Evolutionary conservation across 2,888 invertebrate genomes (phyloP).

Genomic region (Rhamnusium bicolor): DNA sequence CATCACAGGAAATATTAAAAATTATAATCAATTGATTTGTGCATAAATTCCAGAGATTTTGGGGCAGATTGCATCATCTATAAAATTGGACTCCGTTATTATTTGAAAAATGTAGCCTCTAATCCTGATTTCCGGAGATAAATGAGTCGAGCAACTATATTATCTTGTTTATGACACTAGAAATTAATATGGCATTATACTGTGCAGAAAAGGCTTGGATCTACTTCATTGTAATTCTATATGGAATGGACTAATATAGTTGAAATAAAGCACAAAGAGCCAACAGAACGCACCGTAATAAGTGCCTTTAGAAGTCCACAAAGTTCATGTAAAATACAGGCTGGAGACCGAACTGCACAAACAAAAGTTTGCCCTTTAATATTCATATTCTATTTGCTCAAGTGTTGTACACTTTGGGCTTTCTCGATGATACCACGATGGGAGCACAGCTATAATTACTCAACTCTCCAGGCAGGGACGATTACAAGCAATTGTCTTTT

Average conservation of each 20-base stretch:
- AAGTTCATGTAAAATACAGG: constrained; percentile 36
- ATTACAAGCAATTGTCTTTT: constrained; percentile 21
- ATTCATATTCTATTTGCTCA: constrained; percentile 59
- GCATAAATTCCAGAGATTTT: too few species aligned
- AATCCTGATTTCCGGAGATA: background rate
- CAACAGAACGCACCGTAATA: constrained; percentile 19
- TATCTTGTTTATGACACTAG: background rate
- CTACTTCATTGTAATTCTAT: constrained; percentile 28
- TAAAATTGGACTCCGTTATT: too few species aligned
- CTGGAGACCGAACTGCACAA: constrained; percentile 43
- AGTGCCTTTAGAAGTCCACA: constrained; percentile 40
- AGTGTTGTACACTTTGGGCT: constrained; percentile 47
- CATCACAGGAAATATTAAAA: too few species aligned
- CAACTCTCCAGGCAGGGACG: background rate
- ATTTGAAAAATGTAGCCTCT: background rate
- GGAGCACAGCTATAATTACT: constrained; percentile 14
- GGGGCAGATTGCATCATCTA: too few species aligned
- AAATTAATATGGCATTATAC: constrained; percentile 16
- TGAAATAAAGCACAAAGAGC: constrained; percentile 27
- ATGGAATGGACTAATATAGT: constrained; percentile 15
- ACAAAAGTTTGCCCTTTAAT: constrained; percentile 57
- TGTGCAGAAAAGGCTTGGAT: constrained; percentile 4
- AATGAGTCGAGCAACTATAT: background rate
- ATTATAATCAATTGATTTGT: too few species aligned
- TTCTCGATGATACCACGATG: constrained; percentile 25